A percentile compares a stretch with the other conserved stretches of the same genome.
Conservation (phyloP, 2,888 invertebrate genomes). For the Thecophora atra region DNA sequence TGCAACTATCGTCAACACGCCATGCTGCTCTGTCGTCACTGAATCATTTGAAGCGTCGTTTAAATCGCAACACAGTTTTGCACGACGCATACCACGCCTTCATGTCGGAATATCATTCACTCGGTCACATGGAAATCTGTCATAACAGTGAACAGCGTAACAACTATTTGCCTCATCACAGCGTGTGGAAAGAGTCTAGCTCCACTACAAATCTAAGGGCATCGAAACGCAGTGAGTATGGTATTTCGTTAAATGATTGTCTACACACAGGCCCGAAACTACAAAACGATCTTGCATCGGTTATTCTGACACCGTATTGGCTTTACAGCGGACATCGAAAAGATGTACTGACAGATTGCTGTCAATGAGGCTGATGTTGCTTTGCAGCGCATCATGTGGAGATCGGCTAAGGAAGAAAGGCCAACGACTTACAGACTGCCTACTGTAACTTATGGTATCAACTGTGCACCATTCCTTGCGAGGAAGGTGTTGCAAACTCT, state of each 20-base stretch:
- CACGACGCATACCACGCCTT: neutral
- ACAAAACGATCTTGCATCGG: no score
- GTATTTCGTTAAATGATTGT: neutral
- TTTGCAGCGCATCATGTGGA: neutral
- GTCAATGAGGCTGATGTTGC: neutral
- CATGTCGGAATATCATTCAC: neutral
- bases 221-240: constrained; percentile 7
- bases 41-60: neutral
- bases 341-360: neutral
- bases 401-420: neutral
- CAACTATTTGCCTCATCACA: constrained; percentile 8
- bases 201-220: constrained; percentile 10
- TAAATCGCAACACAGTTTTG: neutral
- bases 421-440: constrained; percentile 16
- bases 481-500: no score
- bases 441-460: no score
- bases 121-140: constrained; percentile 4
- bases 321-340: constrained; percentile 1
- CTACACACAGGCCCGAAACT: no score
- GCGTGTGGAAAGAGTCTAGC: neutral
- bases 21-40: neutral
- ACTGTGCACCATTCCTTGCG: no score
- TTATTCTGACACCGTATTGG: neutral
- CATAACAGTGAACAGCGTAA: neutral
- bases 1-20: neutral